A percentile compares a stretch with the other conserved stretches of the same genome.
Conservation (phyloP, 2,113 vertebrate genomes). For the Lampris incognitus region DNA sequence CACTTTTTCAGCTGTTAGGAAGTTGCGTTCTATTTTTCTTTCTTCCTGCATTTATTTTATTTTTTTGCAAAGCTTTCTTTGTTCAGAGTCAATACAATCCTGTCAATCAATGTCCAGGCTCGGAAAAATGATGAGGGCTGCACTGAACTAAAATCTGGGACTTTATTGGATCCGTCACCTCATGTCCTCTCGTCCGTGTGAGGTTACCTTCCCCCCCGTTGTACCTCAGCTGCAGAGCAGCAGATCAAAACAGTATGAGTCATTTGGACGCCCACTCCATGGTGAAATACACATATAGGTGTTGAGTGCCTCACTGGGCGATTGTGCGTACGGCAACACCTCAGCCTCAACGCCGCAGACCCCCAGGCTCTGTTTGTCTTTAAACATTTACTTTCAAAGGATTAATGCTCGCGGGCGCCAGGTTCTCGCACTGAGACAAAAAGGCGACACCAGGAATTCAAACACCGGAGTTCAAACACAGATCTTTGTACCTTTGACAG, state of each 20-base stretch:
- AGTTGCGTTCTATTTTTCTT: background rate
- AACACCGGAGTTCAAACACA: constrained; percentile 79
- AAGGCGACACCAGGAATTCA: constrained; percentile 88
- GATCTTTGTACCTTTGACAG: constrained; percentile 76
- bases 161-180: constrained; percentile 2
- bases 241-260: constrained; percentile 68
- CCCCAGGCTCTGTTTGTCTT: constrained; percentile 89
- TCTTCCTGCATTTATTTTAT: background rate
- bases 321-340: constrained; percentile 71
- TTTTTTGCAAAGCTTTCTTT: background rate
- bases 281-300: constrained; percentile 59
- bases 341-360: constrained; percentile 69
- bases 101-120: too few species aligned
- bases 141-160: too few species aligned
- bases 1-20: background rate
- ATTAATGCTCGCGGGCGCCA: constrained; percentile 86
- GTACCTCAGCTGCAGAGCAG: constrained; percentile 48
- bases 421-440: constrained; percentile 89
- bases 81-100: too few species aligned
- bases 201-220: constrained; percentile 10
- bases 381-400: constrained; percentile 92
- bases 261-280: constrained; percentile 56
- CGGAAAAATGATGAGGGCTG: too few species aligned
- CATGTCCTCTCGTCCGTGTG: constrained; percentile 34
- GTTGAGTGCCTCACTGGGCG: constrained; percentile 58